Conservation (phyloP, 2,888 invertebrate genomes). For the Pheosia tremula region DNA sequence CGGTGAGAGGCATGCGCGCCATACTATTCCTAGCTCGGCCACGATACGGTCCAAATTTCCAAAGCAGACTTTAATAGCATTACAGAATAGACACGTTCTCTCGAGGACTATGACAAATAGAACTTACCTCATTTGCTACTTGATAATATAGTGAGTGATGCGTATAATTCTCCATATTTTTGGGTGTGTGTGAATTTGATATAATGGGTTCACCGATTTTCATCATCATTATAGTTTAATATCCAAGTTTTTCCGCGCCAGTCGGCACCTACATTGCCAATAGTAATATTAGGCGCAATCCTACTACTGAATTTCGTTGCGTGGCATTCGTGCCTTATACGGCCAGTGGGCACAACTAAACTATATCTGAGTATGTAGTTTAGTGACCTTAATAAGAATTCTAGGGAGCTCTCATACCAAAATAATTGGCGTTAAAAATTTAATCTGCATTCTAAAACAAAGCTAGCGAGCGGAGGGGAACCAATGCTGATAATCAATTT, state of each 20-base stretch:
- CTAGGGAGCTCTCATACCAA: too few species aligned
- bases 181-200: background rate
- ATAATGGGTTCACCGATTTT: background rate
- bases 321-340: too few species aligned
- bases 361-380: too few species aligned
- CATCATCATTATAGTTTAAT: background rate
- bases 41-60: background rate
- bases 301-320: too few species aligned
- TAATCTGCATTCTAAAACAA: too few species aligned
- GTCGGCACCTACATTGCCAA: too few species aligned
- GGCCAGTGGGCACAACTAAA: too few species aligned
- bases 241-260: background rate
- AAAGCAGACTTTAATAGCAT: background rate
- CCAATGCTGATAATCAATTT: too few species aligned
- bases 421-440: too few species aligned
- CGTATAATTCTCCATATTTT: background rate
- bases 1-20: background rate
- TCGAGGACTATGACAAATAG: slow-evolving; percentile 24
- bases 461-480: too few species aligned
- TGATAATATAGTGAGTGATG: background rate
- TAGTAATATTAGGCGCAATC: too few species aligned
- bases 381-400: too few species aligned
- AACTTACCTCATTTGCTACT: slow-evolving; percentile 22
- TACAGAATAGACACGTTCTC: slow-evolving; percentile 5
- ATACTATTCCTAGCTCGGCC: background rate